Evolutionary conservation across 2,797 vertebrate genomes (phyloP).

Genomic region (Chelon labrosus): DNA sequence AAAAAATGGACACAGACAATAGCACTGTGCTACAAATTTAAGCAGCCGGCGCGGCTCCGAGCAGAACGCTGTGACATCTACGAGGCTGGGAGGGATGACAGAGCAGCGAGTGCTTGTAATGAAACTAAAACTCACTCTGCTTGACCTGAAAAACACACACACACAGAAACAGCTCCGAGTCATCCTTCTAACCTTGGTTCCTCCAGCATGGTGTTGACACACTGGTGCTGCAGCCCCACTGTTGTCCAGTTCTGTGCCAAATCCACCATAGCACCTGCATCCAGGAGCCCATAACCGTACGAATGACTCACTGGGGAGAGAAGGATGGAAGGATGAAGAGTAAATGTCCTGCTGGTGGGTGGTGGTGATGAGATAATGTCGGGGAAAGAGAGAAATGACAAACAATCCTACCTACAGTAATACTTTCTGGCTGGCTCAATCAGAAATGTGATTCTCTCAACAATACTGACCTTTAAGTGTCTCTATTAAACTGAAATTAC

Average conservation of each 20-base stretch:
- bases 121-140: conserved; percentile 24
- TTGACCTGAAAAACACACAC: conserved; percentile 15
- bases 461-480: neutral
- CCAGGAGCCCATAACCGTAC: conserved; percentile 94
- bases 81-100: conserved; percentile 37
- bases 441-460: neutral
- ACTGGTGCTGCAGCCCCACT: conserved; percentile 92
- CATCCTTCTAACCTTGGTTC: conserved; percentile 87
- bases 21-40: conserved; percentile 39
- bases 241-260: conserved; percentile 95
- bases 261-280: conserved; percentile 93
- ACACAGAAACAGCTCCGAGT: conserved; percentile 8
- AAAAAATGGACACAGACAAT: conserved; percentile 53
- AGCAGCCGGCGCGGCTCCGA: conserved; percentile 16
- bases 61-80: conserved; percentile 36
- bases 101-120: conserved; percentile 30
- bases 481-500: neutral
- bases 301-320: conserved; percentile 93
- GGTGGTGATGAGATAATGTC: conserved; percentile 1
- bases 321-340: conserved; percentile 2
- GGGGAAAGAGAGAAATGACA: conserved; percentile 10
- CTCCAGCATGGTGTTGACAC: conserved; percentile 89
- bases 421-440: neutral
- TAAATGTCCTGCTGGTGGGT: conserved; percentile 13
- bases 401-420: conserved; percentile 1